Conservation (phyloP, 2,113 vertebrate species). For the Alligator sinensis region DNA sequence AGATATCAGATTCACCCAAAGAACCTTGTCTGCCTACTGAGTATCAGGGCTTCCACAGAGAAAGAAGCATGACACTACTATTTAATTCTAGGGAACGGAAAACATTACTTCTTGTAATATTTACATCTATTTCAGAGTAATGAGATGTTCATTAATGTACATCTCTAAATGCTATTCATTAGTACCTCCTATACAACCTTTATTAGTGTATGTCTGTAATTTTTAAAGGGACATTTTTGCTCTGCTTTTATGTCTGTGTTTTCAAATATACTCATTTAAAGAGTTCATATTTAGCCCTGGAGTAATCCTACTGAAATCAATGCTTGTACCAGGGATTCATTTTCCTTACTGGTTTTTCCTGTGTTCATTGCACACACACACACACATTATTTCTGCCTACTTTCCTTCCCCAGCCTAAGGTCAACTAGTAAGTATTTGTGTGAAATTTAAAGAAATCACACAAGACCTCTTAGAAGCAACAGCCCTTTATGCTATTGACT, state of each 20-base stretch:
- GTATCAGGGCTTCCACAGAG: neutral
- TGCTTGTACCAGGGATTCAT: neutral
- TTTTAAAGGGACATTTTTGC: neutral
- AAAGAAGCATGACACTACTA: too few species aligned
- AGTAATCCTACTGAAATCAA: neutral
- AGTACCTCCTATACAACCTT: neutral
- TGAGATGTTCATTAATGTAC: neutral
- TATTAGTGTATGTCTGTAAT: neutral
- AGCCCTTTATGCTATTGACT: constrained; percentile 19
- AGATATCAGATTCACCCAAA: too few species aligned
- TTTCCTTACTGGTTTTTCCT: neutral
- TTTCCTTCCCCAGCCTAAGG: neutral
- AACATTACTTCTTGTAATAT: neutral
- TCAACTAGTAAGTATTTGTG: neutral
- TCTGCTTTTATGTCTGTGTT: neutral
- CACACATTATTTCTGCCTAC: neutral
- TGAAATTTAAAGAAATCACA: neutral
- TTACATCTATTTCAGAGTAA: neutral
- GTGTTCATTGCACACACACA: neutral
- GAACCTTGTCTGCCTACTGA: neutral
- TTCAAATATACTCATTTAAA: constrained; percentile 6
- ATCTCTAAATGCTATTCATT: neutral
- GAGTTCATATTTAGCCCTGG: neutral
- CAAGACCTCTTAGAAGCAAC: neutral
- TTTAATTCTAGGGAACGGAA: neutral